phyloP scores from a whole-genome alignment of 2,888 invertebrate genomes.

The Macropis europaea region DNA sequence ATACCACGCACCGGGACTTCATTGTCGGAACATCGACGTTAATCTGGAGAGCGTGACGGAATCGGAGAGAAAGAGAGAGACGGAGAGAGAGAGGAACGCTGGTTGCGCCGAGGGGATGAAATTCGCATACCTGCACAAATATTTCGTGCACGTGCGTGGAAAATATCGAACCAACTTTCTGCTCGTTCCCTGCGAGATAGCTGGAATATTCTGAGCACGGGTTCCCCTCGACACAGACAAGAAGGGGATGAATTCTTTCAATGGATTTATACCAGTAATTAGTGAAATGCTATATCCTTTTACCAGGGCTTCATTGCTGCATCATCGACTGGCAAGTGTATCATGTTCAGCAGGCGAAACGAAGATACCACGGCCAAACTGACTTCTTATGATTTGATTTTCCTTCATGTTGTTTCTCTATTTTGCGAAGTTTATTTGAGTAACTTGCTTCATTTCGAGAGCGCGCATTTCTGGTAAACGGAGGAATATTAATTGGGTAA shows the following conservation, averaged over 20 bases:
- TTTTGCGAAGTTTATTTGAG: too few relatives aligned
- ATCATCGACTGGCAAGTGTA: neutral
- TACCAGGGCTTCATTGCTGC: neutral
- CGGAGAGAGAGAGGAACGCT: neutral
- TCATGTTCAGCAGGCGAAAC: slow-evolving; percentile 8
- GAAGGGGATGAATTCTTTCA: slow-evolving; percentile 44
- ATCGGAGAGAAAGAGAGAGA: neutral
- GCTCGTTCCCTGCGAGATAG: slow-evolving; percentile 30
- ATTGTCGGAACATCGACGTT: slow-evolving; percentile 47
- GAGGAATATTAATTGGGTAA: too few relatives aligned
- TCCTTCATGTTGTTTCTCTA: neutral
- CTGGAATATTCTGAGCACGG: slow-evolving; percentile 25
- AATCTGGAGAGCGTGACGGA: slow-evolving; percentile 49
- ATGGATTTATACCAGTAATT: slow-evolving; percentile 49
- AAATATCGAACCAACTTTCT: slow-evolving; percentile 49
- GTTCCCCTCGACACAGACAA: slow-evolving; percentile 6
- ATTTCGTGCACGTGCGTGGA: slow-evolving; percentile 54
- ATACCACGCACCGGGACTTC: slow-evolving; percentile 51
- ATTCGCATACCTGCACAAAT: slow-evolving; percentile 58
- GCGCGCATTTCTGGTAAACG: too few relatives aligned
- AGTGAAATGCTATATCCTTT: slow-evolving; percentile 35
- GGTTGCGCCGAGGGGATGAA: slow-evolving; percentile 42
- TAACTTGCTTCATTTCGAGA: too few relatives aligned
- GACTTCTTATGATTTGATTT: slow-evolving; percentile 7
- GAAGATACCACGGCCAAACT: neutral